Percentiles rank a stretch among this genome's conserved stretches.
phyloP scores from a whole-genome alignment of 2,888 invertebrate genomes.

The Drosophila anomelani region DNA sequence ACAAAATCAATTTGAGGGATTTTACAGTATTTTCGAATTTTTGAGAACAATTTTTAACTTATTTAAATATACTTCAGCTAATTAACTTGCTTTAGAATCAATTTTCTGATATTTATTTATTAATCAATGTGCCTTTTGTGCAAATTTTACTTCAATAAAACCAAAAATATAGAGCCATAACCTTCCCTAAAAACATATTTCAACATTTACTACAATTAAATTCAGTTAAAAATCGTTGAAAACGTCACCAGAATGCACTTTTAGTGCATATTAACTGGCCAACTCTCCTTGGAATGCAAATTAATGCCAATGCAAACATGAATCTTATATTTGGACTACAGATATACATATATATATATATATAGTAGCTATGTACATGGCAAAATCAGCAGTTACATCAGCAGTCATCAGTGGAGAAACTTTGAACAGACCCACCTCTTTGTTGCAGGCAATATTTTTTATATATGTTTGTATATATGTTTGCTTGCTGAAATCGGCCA shows the following conservation, averaged over 20 bases:
- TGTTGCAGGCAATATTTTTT: slow-evolving; percentile 14
- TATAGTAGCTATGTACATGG: background rate
- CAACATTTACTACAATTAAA: background rate
- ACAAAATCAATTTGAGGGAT: background rate
- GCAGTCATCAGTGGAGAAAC: background rate
- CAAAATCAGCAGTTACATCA: slow-evolving; percentile 12
- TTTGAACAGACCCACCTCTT: slow-evolving; percentile 7
- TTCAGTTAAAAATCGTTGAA: background rate
- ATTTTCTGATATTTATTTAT: background rate
- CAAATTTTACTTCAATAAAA: background rate
- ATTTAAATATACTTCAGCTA: no score
- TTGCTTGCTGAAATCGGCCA: background rate
- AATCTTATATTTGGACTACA: slow-evolving; percentile 9
- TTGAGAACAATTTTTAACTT: background rate
- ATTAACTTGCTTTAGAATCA: background rate
- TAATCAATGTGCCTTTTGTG: no score
- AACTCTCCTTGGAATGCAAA: slow-evolving; percentile 10
- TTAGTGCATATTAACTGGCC: background rate
- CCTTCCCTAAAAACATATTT: no score
- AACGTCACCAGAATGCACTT: background rate
- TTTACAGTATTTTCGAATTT: background rate
- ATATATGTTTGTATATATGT: background rate
- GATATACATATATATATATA: background rate
- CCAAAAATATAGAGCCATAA: background rate
- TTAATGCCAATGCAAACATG: slow-evolving; percentile 13